These are phyloP conservation scores for Valencia hispanica DNA, from an alignment of 2,797 vertebrate genomes.

Conservation along the genomic window DNA sequence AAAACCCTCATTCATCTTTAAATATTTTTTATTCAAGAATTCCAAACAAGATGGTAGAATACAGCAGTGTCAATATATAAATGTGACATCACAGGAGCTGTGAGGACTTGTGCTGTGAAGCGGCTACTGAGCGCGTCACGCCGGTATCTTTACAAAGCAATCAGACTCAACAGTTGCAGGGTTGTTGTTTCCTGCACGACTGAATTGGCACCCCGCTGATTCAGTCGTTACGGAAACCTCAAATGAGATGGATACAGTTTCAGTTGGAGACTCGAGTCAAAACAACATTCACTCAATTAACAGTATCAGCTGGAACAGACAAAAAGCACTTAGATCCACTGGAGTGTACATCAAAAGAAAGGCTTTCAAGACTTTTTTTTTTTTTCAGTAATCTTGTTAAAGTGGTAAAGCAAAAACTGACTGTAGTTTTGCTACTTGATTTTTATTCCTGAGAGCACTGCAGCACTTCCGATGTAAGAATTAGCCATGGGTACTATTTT, in stretches of 20 bases:
- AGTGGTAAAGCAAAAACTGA: conserved; percentile 14
- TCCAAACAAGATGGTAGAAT: conserved; percentile 25
- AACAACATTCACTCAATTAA: conserved; percentile 20
- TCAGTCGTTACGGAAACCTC: conserved; percentile 9
- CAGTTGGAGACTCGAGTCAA: neutral
- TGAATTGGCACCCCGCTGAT: conserved; percentile 56
- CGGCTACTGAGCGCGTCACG: neutral
- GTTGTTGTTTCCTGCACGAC: conserved; percentile 32
- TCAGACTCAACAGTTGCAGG: conserved; percentile 21
- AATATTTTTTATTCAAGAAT: conserved; percentile 58
- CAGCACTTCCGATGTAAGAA: conserved; percentile 30
- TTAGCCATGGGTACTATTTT: conserved; percentile 10
- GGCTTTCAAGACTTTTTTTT: conserved; percentile 31
- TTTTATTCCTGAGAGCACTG: conserved; percentile 22
- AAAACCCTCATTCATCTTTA: neutral
- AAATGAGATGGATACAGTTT: neutral
- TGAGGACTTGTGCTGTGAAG: neutral
- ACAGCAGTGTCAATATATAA: conserved; percentile 29
- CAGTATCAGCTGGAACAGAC: conserved; percentile 9
- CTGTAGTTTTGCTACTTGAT: conserved; percentile 1
- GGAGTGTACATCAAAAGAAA: conserved; percentile 42
- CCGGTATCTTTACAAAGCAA: conserved; percentile 25
- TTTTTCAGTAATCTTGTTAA: conserved; percentile 18
- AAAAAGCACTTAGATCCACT: conserved; percentile 43
- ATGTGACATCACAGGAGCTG: conserved; percentile 6